Conservation (phyloP, 2,888 invertebrate genomes). For the Creontiades dilutus region DNA sequence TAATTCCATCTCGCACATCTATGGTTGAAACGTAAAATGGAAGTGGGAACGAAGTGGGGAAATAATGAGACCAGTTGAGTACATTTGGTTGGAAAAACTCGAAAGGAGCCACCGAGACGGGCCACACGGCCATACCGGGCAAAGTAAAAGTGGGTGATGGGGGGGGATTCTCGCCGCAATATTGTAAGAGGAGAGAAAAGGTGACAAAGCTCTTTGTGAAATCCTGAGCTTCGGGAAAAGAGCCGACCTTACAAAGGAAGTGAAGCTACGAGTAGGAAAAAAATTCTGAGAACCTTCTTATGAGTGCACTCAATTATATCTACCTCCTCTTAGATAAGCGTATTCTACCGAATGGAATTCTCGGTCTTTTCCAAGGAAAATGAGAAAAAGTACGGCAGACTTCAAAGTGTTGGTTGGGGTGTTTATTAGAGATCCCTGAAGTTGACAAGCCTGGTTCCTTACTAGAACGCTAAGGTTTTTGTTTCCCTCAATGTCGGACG, state of each 20-base stretch:
- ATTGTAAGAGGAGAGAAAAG: conserved; percentile 42
- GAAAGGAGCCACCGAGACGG: conserved; percentile 2
- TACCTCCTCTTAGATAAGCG: conserved; percentile 37
- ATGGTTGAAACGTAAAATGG: background rate
- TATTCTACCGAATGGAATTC: conserved; percentile 31
- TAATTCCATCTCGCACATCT: background rate
- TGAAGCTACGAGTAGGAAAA: background rate
- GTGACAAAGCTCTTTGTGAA: conserved; percentile 51
- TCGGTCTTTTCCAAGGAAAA: background rate
- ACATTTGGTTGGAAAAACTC: conserved; percentile 6
- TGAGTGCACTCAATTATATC: conserved; percentile 55
- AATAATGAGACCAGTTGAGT: conserved; percentile 38
- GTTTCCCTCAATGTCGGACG: background rate
- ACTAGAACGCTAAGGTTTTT: background rate
- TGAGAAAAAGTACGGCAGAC: conserved; percentile 20
- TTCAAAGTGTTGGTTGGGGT: background rate
- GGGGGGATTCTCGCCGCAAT: conserved; percentile 24
- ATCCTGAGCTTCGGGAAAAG: conserved; percentile 14
- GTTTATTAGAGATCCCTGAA: conserved; percentile 20
- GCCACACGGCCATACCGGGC: background rate
- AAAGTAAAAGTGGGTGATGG: background rate
- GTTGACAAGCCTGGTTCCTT: conserved; percentile 8
- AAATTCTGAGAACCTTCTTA: conserved; percentile 27
- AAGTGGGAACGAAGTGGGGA: background rate
- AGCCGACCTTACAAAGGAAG: conserved; percentile 21